Conservation (phyloP, 2,797 vertebrate genomes). For the Lepilemur septentrionalis region DNA sequence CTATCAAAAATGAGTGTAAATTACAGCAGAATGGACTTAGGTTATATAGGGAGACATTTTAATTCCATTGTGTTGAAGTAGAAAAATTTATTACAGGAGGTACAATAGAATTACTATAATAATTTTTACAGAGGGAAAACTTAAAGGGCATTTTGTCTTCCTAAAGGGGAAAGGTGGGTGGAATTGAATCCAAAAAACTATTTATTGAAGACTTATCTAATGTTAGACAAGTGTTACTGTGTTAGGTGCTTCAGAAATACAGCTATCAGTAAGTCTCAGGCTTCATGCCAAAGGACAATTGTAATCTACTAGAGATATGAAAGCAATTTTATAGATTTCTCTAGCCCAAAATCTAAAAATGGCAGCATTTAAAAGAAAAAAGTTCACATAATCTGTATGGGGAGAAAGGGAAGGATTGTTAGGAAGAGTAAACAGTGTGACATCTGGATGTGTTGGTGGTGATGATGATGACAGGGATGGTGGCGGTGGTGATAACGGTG, state of each 20-base stretch:
- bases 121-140: background rate
- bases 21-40: background rate
- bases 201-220: background rate
- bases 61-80: background rate
- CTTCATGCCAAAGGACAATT: background rate
- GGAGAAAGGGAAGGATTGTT: background rate
- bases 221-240: background rate
- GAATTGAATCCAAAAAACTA: background rate
- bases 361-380: background rate
- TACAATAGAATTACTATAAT: background rate
- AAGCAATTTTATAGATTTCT: background rate
- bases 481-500: background rate
- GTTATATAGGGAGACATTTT: background rate
- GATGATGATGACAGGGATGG: background rate
- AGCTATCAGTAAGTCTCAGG: background rate
- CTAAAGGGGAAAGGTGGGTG: background rate
- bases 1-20: background rate
- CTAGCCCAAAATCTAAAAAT: background rate
- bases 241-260: background rate
- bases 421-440: background rate
- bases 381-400: background rate
- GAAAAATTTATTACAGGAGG: background rate
- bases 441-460: background rate
- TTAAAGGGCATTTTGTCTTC: background rate
- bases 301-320: background rate